Evolutionary conservation across 2,113 vertebrate species (phyloP).

Genomic region (Rhagologus leucostigma): DNA sequence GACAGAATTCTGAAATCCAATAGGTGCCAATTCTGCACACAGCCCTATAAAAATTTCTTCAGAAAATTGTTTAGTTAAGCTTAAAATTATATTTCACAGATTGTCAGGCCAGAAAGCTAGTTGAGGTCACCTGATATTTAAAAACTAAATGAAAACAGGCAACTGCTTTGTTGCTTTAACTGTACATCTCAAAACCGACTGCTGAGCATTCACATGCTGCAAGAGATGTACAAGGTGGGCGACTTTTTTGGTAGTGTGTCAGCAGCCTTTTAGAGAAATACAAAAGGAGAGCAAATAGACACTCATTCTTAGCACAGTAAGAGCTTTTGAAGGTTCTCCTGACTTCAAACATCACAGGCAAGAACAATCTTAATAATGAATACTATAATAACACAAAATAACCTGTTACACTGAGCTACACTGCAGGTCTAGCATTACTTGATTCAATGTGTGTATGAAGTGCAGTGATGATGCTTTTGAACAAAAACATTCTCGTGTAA

Average conservation of each 20-base stretch:
- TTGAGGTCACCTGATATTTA: not conserved
- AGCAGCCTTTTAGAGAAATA: not conserved
- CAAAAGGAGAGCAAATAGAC: not conserved
- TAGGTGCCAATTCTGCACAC: not conserved
- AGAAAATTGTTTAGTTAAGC: not conserved
- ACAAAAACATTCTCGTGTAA: not conserved
- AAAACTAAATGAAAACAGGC: not conserved
- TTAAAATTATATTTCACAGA: not conserved
- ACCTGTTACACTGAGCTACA: not conserved
- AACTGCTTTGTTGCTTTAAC: not conserved
- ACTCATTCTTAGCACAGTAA: not conserved
- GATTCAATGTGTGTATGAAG: not conserved
- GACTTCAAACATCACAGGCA: not conserved
- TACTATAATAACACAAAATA: not conserved
- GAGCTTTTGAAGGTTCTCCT: not conserved
- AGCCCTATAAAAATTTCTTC: not conserved
- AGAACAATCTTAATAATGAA: not conserved
- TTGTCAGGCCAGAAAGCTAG: not conserved
- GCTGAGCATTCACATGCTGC: not conserved
- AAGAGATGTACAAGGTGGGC: not conserved
- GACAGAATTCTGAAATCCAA: not conserved
- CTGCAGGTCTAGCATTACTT: not conserved
- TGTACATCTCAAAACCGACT: not conserved
- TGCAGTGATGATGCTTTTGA: not conserved
- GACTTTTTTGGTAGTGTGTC: not conserved